phyloP scores from a whole-genome alignment of 2,888 invertebrate genomes.

The Eupithecia insigniata region DNA sequence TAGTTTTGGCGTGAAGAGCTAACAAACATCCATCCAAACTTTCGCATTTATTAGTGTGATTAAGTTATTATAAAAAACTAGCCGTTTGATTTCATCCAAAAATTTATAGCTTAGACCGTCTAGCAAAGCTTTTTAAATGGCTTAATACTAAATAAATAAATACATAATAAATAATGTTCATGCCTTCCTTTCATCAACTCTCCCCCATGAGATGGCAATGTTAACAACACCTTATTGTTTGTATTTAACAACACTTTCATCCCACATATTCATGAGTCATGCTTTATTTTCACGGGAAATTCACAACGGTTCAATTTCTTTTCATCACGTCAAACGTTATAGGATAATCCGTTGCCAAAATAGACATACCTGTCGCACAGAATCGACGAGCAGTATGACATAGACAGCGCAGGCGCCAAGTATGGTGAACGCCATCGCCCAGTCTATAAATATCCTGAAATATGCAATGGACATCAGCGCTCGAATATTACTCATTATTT shows the following conservation, averaged over 20 bases:
- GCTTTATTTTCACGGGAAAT: background rate
- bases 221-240: background rate
- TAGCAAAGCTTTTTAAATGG: too few species aligned
- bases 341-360: conserved; percentile 53
- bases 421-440: conserved; percentile 88
- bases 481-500: conserved; percentile 6
- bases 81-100: too few species aligned
- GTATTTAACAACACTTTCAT: too few species aligned
- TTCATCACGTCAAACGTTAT: background rate
- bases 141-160: too few species aligned
- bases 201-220: background rate
- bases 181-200: background rate
- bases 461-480: conserved; percentile 21
- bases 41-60: too few species aligned
- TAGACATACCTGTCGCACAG: conserved; percentile 87
- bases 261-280: background rate
- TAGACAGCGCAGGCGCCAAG: conserved; percentile 90
- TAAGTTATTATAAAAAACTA: too few species aligned
- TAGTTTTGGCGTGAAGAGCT: too few species aligned
- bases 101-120: too few species aligned
- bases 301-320: background rate
- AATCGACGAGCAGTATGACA: conserved; percentile 89
- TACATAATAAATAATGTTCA: too few species aligned
- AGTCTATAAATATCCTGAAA: conserved; percentile 88
- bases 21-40: too few species aligned